These are phyloP conservation scores for Mastomys coucha DNA, from an alignment of 2,113 vertebrate species.

Conservation along the genomic window DNA sequence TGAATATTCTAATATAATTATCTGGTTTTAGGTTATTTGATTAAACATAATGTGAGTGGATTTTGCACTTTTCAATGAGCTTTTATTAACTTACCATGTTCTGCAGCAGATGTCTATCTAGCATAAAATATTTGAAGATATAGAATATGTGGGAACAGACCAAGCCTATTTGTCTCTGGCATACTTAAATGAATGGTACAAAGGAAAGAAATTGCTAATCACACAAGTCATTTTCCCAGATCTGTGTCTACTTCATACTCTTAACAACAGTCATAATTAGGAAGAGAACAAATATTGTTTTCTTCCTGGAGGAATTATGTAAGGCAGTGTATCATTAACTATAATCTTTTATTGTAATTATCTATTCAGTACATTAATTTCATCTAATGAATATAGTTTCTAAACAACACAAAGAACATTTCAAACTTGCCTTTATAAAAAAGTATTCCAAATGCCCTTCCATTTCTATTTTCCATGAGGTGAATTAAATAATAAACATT, in stretches of 20 bases:
- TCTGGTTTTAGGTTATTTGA: slow-evolving; percentile 19
- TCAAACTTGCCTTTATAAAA: background rate
- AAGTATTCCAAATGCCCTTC: background rate
- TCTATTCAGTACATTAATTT: background rate
- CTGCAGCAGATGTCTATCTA: background rate
- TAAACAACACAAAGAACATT: background rate
- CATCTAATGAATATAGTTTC: background rate
- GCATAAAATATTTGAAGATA: slow-evolving; percentile 11
- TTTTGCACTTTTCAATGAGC: background rate
- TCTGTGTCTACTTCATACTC: background rate
- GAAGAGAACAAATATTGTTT: background rate
- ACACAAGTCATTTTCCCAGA: background rate
- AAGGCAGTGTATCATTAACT: slow-evolving; percentile 15
- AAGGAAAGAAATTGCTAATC: background rate
- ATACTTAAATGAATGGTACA: slow-evolving; percentile 40
- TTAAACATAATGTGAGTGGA: slow-evolving; percentile 31
- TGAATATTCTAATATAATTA: background rate
- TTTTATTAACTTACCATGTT: slow-evolving; percentile 31
- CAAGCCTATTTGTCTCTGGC: slow-evolving; percentile 18
- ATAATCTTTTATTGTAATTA: background rate
- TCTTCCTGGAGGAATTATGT: background rate
- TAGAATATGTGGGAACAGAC: background rate
- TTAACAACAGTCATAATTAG: background rate
- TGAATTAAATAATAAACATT: background rate
- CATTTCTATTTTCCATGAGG: slow-evolving; percentile 9